Conservation (phyloP, 1,140 invertebrate genomes). For the Dendrolimus kikuchii region DNA sequence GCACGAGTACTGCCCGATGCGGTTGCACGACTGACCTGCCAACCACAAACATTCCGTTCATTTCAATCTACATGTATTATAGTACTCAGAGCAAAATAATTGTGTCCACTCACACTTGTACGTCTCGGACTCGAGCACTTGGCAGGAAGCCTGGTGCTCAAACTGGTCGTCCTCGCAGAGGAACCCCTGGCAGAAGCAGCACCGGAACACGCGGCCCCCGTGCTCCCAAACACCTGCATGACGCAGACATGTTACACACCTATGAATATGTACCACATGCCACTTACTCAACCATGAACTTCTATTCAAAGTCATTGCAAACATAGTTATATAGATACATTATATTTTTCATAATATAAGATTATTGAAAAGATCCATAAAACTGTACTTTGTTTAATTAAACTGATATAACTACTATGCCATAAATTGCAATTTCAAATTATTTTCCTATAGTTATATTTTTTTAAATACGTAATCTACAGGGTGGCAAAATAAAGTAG, state of each 20-base stretch:
- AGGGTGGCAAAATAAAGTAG: no score
- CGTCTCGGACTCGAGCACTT: constrained; percentile 92
- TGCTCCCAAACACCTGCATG: constrained; percentile 90
- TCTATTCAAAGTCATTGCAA: neutral
- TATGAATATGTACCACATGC: no score
- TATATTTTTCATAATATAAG: no score
- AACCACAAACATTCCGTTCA: constrained; percentile 3
- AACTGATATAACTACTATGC: no score
- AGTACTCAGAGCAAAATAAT: neutral
- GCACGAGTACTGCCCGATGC: constrained; percentile 94
- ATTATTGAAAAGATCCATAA: no score
- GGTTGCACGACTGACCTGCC: constrained; percentile 93
- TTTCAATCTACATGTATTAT: no score
- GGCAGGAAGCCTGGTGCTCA: constrained; percentile 98
- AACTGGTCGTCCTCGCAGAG: constrained; percentile 99
- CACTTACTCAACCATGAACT: neutral
- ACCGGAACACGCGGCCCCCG: constrained; percentile 92
- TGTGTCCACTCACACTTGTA: constrained; percentile 87
- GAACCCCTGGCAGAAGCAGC: constrained; percentile 92
- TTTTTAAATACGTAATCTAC: no score
- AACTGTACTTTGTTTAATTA: no score
- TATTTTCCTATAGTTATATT: no score
- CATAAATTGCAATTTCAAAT: no score
- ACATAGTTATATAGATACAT: no score
- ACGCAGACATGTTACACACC: constrained; percentile 5